Conservation (phyloP, 30 jellyfish, hydroid and myxozoan genomes). For the Aurelia coerulea region DNA sequence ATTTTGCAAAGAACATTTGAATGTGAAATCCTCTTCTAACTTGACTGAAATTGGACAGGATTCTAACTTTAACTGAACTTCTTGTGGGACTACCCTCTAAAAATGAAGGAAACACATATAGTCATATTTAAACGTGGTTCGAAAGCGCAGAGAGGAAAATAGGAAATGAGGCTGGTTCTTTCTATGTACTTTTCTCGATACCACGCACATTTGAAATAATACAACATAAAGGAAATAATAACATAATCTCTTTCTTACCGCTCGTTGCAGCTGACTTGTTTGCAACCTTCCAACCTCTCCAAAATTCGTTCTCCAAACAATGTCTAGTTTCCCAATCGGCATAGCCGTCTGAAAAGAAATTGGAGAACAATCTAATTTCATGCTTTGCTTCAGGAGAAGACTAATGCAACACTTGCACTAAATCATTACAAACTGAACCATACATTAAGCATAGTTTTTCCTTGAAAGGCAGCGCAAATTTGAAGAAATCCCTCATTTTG, state of each 20-base stretch:
- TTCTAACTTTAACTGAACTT: conserved; percentile 61
- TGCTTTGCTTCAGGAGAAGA: neutral
- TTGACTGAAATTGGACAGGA: conserved; percentile 79
- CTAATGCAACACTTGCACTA: neutral
- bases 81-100: conserved; percentile 41
- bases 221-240: no score
- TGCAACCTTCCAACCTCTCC: conserved; percentile 97
- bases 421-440: no score
- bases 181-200: no score
- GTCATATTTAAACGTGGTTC: no score
- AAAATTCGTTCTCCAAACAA: conserved; percentile 92
- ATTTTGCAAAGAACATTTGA: conserved; percentile 78
- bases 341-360: conserved; percentile 32
- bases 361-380: neutral
- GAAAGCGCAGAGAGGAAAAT: no score
- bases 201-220: no score
- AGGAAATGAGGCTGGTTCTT: no score
- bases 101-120: no score
- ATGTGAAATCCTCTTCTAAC: conserved; percentile 73
- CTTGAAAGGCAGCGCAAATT: no score
- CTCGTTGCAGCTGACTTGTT: conserved; percentile 91
- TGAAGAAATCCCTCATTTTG: no score
- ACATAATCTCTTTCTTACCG: conserved; percentile 19
- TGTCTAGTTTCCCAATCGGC: conserved; percentile 89
- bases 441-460: no score